Conservation (phyloP, 1,140 invertebrate species). For the Eubasilissa regina region DNA sequence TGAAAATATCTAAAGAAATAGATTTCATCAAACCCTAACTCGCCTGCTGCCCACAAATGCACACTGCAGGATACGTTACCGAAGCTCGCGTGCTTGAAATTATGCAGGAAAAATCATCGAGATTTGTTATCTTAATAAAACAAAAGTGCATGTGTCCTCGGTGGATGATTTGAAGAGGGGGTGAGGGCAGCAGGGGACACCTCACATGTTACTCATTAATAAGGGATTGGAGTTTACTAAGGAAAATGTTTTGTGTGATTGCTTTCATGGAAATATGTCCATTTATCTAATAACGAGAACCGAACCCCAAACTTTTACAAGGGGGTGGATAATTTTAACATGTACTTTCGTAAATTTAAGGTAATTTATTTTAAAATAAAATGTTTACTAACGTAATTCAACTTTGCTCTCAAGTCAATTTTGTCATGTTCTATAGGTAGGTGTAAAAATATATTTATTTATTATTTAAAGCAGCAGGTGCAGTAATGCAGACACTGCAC, state of each 20-base stretch:
- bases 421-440: no score
- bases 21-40: no score
- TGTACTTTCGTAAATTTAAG: neutral
- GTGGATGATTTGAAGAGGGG: neutral
- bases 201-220: constrained; percentile 18
- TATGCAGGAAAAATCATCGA: constrained; percentile 60
- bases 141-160: constrained; percentile 59
- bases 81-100: constrained; percentile 57
- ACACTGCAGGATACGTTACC: constrained; percentile 49
- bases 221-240: constrained; percentile 25
- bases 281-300: constrained; percentile 15
- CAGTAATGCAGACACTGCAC: no score
- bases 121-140: constrained; percentile 62
- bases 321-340: no score
- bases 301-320: no score
- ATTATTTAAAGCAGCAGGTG: no score
- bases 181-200: constrained; percentile 10
- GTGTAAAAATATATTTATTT: no score
- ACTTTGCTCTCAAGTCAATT: no score
- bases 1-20: no score
- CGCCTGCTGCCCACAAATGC: neutral
- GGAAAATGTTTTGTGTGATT: constrained; percentile 29
- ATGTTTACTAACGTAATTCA: no score
- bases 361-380: no score
- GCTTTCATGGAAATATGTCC: constrained; percentile 22